Evolutionary conservation across 2,888 invertebrate species (phyloP).

Genomic region (Anorthoa munda): DNA sequence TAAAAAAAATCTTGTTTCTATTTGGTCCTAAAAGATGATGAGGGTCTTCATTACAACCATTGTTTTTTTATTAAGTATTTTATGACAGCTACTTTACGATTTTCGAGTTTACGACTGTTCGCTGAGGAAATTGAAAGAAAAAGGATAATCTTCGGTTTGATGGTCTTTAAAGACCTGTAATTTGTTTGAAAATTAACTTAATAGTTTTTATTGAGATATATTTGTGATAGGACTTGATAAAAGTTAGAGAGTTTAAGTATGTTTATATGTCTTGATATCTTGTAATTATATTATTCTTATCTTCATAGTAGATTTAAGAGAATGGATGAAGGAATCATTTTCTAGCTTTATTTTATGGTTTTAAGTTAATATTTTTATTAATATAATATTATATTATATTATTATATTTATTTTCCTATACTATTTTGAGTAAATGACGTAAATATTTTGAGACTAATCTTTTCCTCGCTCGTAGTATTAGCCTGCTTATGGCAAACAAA

Average conservation of each 20-base stretch:
- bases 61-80: constrained; percentile 72
- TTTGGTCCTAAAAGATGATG: constrained; percentile 64
- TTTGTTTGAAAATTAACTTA: constrained; percentile 40
- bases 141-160: constrained; percentile 49
- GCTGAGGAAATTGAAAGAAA: constrained; percentile 56
- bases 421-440: too few species aligned
- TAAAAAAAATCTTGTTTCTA: constrained; percentile 54
- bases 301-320: constrained; percentile 17
- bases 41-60: constrained; percentile 64
- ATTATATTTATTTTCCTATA: too few species aligned
- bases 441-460: not conserved
- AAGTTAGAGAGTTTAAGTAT: constrained; percentile 1
- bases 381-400: too few species aligned
- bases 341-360: too few species aligned
- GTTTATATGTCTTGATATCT: constrained; percentile 20
- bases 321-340: not conserved
- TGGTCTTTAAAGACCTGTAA: constrained; percentile 40
- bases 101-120: constrained; percentile 64
- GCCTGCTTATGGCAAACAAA: not conserved
- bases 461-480: not conserved
- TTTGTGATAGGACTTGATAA: constrained; percentile 32
- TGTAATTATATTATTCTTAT: constrained; percentile 13
- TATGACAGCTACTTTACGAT: constrained; percentile 66
- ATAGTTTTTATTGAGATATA: constrained; percentile 18
- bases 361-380: too few species aligned